These are phyloP conservation scores for Chondrosia reniformis DNA, from an alignment of 37 sponge, comb jelly and placozoan species.

Conservation along the genomic window DNA sequence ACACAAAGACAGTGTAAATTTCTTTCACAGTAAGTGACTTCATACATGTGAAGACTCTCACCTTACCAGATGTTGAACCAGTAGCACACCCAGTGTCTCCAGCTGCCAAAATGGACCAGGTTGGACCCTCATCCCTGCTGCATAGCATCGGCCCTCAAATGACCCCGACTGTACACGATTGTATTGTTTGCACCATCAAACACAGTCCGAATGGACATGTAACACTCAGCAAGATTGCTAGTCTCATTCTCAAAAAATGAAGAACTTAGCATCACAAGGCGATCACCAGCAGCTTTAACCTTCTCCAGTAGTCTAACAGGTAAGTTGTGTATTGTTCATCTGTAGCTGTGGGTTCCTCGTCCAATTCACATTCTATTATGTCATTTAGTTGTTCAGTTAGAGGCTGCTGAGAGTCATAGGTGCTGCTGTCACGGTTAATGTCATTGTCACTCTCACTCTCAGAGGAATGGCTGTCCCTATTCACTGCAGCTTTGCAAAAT, in stretches of 20 bases:
- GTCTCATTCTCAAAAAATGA: constrained; percentile 23
- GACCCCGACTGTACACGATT: constrained; percentile 18
- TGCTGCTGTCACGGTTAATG: neutral
- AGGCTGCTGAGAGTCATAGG: neutral
- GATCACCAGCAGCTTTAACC: constrained; percentile 4
- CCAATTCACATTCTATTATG: neutral
- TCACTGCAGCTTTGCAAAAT: constrained; percentile 1
- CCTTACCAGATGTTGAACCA: neutral
- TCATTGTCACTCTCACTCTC: neutral
- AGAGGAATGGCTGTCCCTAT: neutral
- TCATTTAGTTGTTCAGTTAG: neutral
- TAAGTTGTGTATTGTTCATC: neutral
- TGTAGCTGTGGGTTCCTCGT: neutral
- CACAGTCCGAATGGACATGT: constrained; percentile 11
- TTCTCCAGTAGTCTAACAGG: neutral
- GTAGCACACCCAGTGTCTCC: neutral
- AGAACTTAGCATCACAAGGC: neutral
- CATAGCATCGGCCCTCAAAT: constrained; percentile 21
- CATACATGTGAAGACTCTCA: neutral
- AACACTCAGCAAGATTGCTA: constrained; percentile 21
- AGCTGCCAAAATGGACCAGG: constrained; percentile 18
- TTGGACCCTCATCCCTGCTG: constrained; percentile 20
- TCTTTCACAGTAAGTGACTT: neutral
- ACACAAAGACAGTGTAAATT: neutral
- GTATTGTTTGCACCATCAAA: constrained; percentile 25